Percentiles rank a stretch among this genome's conserved stretches.
These are phyloP conservation scores for Abrostola tripartita DNA, from an alignment of 2,888 invertebrate species.

Conservation along the genomic window DNA sequence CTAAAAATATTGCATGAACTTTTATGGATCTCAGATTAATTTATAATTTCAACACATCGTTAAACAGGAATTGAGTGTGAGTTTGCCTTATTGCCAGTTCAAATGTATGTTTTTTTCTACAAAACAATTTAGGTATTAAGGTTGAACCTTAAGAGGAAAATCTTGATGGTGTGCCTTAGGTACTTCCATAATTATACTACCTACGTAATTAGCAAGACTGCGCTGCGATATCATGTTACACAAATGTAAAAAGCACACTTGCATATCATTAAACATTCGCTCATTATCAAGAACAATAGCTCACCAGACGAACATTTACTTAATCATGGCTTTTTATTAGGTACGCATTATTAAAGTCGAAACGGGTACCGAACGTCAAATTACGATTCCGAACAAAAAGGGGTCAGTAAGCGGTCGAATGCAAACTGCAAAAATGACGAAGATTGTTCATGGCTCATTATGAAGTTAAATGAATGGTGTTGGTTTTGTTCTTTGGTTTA, in stretches of 20 bases:
- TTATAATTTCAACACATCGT: no score
- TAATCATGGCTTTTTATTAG: constrained; percentile 80
- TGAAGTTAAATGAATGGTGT: constrained; percentile 79
- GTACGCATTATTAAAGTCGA: constrained; percentile 77
- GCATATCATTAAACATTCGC: constrained; percentile 69
- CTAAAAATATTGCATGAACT: no score
- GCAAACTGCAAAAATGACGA: constrained; percentile 80
- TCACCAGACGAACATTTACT: constrained; percentile 75
- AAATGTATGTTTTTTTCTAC: not conserved
- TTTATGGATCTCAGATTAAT: no score
- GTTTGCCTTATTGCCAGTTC: no score
- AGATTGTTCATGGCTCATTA: constrained; percentile 86
- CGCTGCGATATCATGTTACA: constrained; percentile 65
- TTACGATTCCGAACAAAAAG: constrained; percentile 78
- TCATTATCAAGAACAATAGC: constrained; percentile 81
- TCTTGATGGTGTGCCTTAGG: not conserved
- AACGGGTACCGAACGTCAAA: constrained; percentile 77
- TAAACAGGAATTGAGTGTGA: no score
- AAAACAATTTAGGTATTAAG: not conserved
- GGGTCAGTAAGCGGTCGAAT: constrained; percentile 74
- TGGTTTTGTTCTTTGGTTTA: constrained; percentile 72
- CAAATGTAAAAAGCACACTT: constrained; percentile 64
- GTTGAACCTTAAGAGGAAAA: not conserved
- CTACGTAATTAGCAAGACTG: constrained; percentile 52
- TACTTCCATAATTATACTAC: constrained; percentile 11